phyloP scores from a whole-genome alignment of 2,888 invertebrate species.

The Lasioglossum zephyrum region DNA sequence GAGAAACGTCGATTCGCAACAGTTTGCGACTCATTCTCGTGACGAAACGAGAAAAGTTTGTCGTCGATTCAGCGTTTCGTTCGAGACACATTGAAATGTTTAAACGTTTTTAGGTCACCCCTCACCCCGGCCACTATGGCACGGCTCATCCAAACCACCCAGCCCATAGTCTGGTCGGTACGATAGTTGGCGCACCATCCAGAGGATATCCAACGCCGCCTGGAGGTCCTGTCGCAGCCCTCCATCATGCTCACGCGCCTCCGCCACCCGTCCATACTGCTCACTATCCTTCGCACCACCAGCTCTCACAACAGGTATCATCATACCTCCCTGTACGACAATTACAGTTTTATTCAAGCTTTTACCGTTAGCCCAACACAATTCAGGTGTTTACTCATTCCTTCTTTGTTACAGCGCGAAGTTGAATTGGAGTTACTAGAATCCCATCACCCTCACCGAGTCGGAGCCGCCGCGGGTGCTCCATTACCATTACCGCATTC shows the following conservation, averaged over 20 bases:
- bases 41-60: background rate
- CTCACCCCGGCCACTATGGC: constrained; percentile 80
- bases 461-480: constrained; percentile 83
- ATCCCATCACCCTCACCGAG: constrained; percentile 82
- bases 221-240: constrained; percentile 79
- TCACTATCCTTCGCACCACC: constrained; percentile 81
- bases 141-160: constrained; percentile 78
- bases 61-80: background rate
- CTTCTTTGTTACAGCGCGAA: constrained; percentile 74
- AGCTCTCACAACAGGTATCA: constrained; percentile 80
- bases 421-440: constrained; percentile 81
- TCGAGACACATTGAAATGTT: background rate
- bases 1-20: background rate
- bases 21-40: background rate
- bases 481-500: constrained; percentile 83
- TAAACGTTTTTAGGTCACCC: constrained; percentile 72
- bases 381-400: background rate
- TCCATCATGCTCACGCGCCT: constrained; percentile 78
- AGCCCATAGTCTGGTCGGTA: constrained; percentile 78
- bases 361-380: background rate
- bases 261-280: constrained; percentile 81
- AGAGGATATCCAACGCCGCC: constrained; percentile 80
- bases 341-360: background rate
- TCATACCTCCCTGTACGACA: background rate
- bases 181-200: constrained; percentile 78